Conservation (phyloP, 2,113 vertebrate genomes). For the Pithys albifrons region DNA sequence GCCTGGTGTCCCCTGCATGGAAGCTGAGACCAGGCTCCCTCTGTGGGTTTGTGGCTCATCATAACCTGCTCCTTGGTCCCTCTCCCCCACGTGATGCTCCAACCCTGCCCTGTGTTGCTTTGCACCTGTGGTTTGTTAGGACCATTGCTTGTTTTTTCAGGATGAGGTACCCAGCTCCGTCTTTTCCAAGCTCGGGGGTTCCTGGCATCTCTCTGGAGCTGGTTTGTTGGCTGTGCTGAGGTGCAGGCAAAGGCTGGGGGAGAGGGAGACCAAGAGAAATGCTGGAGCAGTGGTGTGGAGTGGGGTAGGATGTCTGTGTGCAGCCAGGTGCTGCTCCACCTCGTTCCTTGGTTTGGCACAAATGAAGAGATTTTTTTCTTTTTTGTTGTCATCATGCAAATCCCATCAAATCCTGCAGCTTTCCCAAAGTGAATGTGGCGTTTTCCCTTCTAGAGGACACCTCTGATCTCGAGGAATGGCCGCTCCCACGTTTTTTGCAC, state of each 20-base stretch:
- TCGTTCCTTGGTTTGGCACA: neutral
- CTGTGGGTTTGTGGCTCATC: rapidly evolving
- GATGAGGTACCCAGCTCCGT: neutral
- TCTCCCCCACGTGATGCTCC: neutral
- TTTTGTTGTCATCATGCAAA: neutral
- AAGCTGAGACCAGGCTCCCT: neutral
- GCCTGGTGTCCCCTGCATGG: rapidly evolving
- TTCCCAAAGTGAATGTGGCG: neutral
- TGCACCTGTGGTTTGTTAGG: neutral
- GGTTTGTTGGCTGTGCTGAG: neutral
- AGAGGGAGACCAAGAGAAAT: neutral
- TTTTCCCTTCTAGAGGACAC: neutral
- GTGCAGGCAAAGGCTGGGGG: neutral
- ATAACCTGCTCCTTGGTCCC: neutral
- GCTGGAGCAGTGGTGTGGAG: neutral
- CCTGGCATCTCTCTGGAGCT: neutral
- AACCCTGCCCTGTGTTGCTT: rapidly evolving
- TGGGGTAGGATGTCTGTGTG: neutral
- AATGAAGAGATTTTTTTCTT: neutral
- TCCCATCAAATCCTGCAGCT: neutral
- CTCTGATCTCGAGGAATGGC: neutral
- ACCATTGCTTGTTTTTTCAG: neutral
- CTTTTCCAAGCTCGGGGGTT: neutral
- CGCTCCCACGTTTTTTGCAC: rapidly evolving
- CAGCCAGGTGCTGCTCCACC: neutral